Conservation (phyloP, 2,888 invertebrate species). For the Tridacna crocea region DNA sequence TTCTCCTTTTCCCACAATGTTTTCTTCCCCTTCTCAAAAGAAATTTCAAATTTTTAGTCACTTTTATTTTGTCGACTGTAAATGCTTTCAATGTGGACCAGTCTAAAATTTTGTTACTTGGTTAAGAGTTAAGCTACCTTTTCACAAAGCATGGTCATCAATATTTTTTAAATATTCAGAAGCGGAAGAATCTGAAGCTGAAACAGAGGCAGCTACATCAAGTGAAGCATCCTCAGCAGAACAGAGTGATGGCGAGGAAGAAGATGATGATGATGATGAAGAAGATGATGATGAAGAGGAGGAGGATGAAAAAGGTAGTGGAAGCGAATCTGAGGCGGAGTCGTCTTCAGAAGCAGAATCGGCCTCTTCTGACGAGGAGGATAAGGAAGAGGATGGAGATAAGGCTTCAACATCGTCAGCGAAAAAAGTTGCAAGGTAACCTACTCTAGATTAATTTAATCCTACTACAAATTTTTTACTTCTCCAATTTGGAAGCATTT, state of each 20-base stretch:
- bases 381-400: conserved; percentile 43
- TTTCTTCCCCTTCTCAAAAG: too few relatives aligned
- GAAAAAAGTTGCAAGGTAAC: conserved; percentile 42
- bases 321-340: conserved; percentile 47
- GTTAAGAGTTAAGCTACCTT: too few relatives aligned
- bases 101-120: too few relatives aligned
- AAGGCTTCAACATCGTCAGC: conserved; percentile 31
- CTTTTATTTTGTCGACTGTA: too few relatives aligned
- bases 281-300: conserved; percentile 58
- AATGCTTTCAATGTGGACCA: too few relatives aligned
- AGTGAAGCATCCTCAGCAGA: conserved; percentile 33
- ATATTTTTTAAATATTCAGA: too few relatives aligned
- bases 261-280: conserved; percentile 18
- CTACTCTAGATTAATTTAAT: not conserved
- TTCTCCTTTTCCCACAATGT: too few relatives aligned
- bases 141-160: too few relatives aligned
- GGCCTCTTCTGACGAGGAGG: conserved; percentile 61
- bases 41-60: too few relatives aligned
- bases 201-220: conserved; percentile 53
- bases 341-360: conserved; percentile 53
- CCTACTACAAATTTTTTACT: not conserved
- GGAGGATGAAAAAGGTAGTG: conserved; percentile 56
- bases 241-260: conserved; percentile 49
- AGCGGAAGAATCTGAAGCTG: conserved; percentile 46
- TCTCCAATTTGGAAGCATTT: too few relatives aligned